Conservation (phyloP, 2,888 invertebrate species). For the Saturnia japonica region DNA sequence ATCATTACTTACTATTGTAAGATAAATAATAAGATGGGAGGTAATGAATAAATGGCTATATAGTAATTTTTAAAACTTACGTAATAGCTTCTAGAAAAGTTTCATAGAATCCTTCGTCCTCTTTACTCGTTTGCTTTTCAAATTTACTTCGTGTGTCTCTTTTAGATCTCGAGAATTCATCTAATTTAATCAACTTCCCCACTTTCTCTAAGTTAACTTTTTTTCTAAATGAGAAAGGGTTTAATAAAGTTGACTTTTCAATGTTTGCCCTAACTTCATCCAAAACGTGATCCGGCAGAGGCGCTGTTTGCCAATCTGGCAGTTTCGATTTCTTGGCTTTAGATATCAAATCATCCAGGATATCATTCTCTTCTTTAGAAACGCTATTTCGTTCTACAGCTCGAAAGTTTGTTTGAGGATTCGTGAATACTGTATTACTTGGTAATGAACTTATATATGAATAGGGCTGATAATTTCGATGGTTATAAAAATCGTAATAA, state of each 20-base stretch:
- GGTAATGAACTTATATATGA: conserved; percentile 31
- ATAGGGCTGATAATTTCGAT: conserved; percentile 36
- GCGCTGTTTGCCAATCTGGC: conserved; percentile 61
- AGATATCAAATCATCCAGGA: conserved; percentile 20
- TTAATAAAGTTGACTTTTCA: conserved; percentile 49
- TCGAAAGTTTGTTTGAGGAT: conserved; percentile 33
- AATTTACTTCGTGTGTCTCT: conserved; percentile 32
- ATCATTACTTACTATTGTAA: no score
- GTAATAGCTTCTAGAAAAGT: conserved; percentile 56
- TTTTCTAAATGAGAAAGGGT: conserved; percentile 54
- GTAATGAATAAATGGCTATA: background rate
- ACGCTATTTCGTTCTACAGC: conserved; percentile 27
- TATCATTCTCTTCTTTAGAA: conserved; percentile 24
- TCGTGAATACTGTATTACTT: conserved; percentile 35
- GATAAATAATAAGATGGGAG: no score
- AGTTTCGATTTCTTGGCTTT: conserved; percentile 27
- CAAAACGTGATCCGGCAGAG: conserved; percentile 50
- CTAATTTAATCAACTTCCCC: conserved; percentile 58
- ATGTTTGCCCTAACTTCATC: conserved; percentile 64
- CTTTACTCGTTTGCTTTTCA: conserved; percentile 7
- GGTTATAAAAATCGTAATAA: conserved; percentile 37
- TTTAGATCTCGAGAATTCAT: conserved; percentile 50
- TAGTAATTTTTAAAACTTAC: conserved; percentile 49
- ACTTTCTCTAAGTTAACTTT: conserved; percentile 63
- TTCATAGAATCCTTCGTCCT: conserved; percentile 37